Evolutionary conservation across 35 echinoderm and acorn worm species (phyloP), one percentile per base, ranked within the genome.

Genomic region (Patiria miniata): DNA sequence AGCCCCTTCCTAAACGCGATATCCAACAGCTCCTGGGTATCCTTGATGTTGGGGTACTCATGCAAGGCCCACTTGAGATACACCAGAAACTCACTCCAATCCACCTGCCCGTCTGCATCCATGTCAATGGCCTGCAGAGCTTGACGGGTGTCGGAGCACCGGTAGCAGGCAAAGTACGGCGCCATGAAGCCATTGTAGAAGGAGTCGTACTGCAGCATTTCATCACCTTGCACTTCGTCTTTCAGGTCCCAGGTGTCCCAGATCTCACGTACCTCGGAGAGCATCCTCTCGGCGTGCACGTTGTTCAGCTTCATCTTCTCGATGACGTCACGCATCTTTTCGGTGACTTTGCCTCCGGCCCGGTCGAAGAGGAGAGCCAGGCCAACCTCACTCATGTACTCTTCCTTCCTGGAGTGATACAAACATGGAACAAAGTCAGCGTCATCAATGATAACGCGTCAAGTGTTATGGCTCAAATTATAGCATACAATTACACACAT

Each of bases 101-200:
- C 90, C 8, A 92, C 78, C 83, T 51, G 40, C 7, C 83, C 83
- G 59, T 92, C 90, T 2, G 68, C 36, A 42, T 92, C 90, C 90
- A 92, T 92, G 37, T 92, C 90, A 22, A 92, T 79, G 15, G 90
- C 90, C 36, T 58, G 22, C 83, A 92, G 50, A 30, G 80, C 80
- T 33, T 82, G 18, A 23, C 19, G 17, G 15, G 80, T 82, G 33
- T 82, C 80, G 21, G 29, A 82, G 50, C 80, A 82, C 14, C 80
- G 18, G 47, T 53, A 82, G 56, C 60, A 85, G 83, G 42, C 53
- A 55, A 85, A 85, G 60, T 39, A 85, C 5, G 83, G 60, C 12
- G 55, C 69, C 76, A 88, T 78, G 77, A 78, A 88, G 57, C 69
- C 86, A 30, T 59, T 79, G 44, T 80, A 58, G 77, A 86, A 65